phyloP scores from a whole-genome alignment of 2,797 vertebrate species.

The Tauraco hartlaubi region DNA sequence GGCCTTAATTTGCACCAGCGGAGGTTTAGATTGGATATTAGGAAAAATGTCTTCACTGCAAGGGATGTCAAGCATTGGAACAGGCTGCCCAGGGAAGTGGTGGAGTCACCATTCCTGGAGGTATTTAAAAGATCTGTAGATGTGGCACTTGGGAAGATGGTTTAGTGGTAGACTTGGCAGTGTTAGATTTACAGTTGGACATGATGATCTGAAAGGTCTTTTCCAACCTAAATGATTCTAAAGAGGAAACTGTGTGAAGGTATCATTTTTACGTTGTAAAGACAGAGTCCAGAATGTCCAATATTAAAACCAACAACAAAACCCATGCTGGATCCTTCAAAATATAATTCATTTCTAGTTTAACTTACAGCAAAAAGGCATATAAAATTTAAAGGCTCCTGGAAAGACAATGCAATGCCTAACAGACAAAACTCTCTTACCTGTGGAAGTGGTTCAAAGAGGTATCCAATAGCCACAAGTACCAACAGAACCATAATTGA shows the following conservation, averaged over 20 bases:
- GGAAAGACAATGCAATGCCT: background rate
- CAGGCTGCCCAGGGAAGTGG: background rate
- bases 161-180: background rate
- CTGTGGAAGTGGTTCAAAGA: conserved; percentile 94
- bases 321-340: background rate
- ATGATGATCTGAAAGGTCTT: background rate
- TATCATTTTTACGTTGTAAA: background rate
- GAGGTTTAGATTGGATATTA: background rate
- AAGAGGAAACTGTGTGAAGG: background rate
- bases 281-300: background rate
- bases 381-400: background rate
- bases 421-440: conserved; percentile 73
- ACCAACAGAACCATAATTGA: conserved; percentile 95
- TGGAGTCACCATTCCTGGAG: background rate
- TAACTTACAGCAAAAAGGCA: background rate
- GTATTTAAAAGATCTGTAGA: background rate
- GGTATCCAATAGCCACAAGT: conserved; percentile 92
- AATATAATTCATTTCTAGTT: background rate
- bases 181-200: background rate
- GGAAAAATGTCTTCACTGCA: background rate
- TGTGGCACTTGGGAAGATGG: background rate
- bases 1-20: background rate
- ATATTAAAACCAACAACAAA: background rate
- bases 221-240: background rate
- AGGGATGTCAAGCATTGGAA: background rate